Conservation (phyloP, 2,888 invertebrate genomes). For the Temnothorax rugatulus region DNA sequence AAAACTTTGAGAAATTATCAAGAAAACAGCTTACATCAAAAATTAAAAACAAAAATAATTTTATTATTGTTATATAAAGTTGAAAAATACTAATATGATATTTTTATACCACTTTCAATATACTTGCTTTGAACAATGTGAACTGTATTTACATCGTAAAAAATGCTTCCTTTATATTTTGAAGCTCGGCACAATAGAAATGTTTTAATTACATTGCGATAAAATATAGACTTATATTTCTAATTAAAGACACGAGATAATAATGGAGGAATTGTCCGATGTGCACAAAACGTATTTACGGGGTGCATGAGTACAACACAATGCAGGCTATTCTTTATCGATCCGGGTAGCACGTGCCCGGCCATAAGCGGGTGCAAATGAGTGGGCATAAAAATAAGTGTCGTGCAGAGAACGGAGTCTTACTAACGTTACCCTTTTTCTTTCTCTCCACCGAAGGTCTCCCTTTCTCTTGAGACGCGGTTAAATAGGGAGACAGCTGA, state of each 20-base stretch:
- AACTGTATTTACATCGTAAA: background rate
- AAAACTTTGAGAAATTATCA: background rate
- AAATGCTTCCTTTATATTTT: background rate
- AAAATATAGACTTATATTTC: background rate
- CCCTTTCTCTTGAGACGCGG: slow-evolving; percentile 50
- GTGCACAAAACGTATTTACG: slow-evolving; percentile 11
- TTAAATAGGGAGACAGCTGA: slow-evolving; percentile 79
- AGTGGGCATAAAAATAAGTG: slow-evolving; percentile 76
- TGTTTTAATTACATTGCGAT: background rate
- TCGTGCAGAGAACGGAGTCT: slow-evolving; percentile 63
- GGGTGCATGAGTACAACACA: slow-evolving; percentile 24
- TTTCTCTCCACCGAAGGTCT: slow-evolving; percentile 6
- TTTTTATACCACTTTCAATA: background rate
- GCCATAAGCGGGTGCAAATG: slow-evolving; percentile 76
- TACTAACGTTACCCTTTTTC: slow-evolving; percentile 19
- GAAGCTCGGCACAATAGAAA: background rate
- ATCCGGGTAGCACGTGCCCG: slow-evolving; percentile 75
- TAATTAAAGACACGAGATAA: background rate
- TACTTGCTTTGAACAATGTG: background rate
- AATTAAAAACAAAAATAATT: background rate
- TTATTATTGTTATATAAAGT: background rate
- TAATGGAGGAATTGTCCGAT: background rate
- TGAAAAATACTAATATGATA: background rate
- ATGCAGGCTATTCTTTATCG: slow-evolving; percentile 61
- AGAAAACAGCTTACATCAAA: background rate